These are phyloP conservation scores for Thunnus thynnus DNA, from an alignment of 2,113 vertebrate genomes.

Conservation along the genomic window DNA sequence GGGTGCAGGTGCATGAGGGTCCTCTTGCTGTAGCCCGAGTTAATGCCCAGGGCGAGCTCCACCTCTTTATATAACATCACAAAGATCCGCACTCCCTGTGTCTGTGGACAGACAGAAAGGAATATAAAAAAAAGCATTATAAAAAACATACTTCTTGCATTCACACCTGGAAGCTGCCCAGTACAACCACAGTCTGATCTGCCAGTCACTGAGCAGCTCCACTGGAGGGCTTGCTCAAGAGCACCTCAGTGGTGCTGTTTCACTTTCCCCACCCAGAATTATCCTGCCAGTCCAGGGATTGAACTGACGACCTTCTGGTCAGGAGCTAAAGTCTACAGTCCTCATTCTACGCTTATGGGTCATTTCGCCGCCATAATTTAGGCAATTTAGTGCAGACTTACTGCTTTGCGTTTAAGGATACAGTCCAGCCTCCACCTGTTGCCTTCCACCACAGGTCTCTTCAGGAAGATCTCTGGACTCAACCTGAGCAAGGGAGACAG, in stretches of 20 bases:
- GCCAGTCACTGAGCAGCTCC: too few species aligned
- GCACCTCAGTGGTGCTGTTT: too few species aligned
- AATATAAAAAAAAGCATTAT: neutral
- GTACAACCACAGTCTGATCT: too few species aligned
- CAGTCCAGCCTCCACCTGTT: slow-evolving; percentile 96
- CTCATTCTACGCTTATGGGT: neutral
- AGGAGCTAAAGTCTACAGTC: too few species aligned
- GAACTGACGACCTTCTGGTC: too few species aligned
- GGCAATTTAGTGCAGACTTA: slow-evolving; percentile 76
- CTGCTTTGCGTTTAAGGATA: slow-evolving; percentile 95
- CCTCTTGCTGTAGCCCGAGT: slow-evolving; percentile 97
- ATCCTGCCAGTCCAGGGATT: too few species aligned
- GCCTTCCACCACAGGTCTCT: slow-evolving; percentile 96
- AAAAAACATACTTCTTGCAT: too few species aligned
- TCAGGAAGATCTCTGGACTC: slow-evolving; percentile 98
- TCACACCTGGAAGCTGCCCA: too few species aligned
- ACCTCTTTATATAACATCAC: slow-evolving; percentile 98
- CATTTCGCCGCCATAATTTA: neutral
- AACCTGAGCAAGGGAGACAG: slow-evolving; percentile 79
- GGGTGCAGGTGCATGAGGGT: slow-evolving; percentile 91
- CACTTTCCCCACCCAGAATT: too few species aligned
- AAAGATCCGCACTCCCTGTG: slow-evolving; percentile 96
- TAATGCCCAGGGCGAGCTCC: slow-evolving; percentile 96
- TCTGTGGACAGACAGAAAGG: slow-evolving; percentile 79
- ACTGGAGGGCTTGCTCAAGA: too few species aligned